Evolutionary conservation across 2,113 vertebrate genomes (phyloP).

Genomic region (Mola mola): DNA sequence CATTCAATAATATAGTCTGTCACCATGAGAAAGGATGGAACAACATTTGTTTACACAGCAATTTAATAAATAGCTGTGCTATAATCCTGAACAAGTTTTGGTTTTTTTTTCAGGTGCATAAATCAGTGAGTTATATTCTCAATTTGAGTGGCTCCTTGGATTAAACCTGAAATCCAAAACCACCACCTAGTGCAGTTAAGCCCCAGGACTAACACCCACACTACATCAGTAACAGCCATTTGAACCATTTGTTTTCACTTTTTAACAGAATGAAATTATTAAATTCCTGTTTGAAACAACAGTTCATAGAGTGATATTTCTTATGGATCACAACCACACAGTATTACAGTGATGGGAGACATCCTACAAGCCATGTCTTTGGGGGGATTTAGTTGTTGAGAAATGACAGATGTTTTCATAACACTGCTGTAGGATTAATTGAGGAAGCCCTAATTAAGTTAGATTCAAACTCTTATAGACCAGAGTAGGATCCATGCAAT

Average conservation of each 20-base stretch:
- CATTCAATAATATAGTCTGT: slow-evolving; percentile 7
- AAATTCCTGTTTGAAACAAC: slow-evolving; percentile 25
- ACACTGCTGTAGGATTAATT: slow-evolving; percentile 50
- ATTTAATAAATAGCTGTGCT: slow-evolving; percentile 2
- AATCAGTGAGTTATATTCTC: slow-evolving; percentile 23
- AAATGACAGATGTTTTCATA: slow-evolving; percentile 53
- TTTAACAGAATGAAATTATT: slow-evolving; percentile 10
- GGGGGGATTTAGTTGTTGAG: slow-evolving; percentile 45
- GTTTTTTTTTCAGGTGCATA: slow-evolving; percentile 15
- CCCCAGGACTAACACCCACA: neutral
- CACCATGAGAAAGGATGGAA: neutral
- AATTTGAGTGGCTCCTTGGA: neutral
- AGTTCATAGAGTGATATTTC: slow-evolving; percentile 22
- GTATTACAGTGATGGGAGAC: slow-evolving; percentile 6
- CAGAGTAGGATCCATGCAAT: slow-evolving; percentile 24
- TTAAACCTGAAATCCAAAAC: slow-evolving; percentile 19
- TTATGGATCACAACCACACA: slow-evolving; percentile 10
- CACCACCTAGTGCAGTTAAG: neutral
- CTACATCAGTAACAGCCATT: slow-evolving; percentile 1
- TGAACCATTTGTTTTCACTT: slow-evolving; percentile 33
- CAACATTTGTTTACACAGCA: slow-evolving; percentile 8
- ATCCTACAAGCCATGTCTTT: slow-evolving; percentile 27
- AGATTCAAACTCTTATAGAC: slow-evolving; percentile 17
- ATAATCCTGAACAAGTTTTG: slow-evolving; percentile 19
- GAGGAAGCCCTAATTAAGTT: slow-evolving; percentile 41